Base-by-base conservation (phyloP, 2,888 invertebrate species). In the Tenthredo distinguenda region DNA sequence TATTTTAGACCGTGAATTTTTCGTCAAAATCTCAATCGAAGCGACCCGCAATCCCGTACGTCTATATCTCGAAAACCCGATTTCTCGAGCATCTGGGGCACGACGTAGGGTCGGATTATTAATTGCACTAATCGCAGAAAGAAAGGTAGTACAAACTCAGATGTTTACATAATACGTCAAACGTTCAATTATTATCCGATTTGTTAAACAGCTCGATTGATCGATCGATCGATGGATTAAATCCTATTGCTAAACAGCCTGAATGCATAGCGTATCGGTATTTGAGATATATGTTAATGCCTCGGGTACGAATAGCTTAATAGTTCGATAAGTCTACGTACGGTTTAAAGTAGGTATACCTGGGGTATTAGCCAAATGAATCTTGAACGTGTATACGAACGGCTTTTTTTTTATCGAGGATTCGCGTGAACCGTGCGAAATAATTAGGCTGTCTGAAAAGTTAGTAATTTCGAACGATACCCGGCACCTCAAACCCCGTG, bases 381-480 rank as follows among this genome's bases (percentile, higher is more conserved):
- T 40, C 15, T 71, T 71, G 40, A 3, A 71, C n/a, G 71, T 71
- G 71, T 43, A 12, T 43, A 12, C 3, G 43, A 43, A 43, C 12
- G 10, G 9, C 9, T 12, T 12, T n/a, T 6, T 9, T 71, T 72
- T 72, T 72, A 72, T 43, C n/a, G 21, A 72, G 43, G 21, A 43
- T 72, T 72, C 40, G 72, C 72, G 72, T 43, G 72, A 72, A 72
- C 43, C 18, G 0, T 72, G 40, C 18, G 10, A 21, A 43, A 72
- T 68, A 34, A 72, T 72, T 72, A 72, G 2, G 21, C 21, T 43
- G 6, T 72, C n/a, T 72, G 18, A 21, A 72, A 72, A 72, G 72
- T 72, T 72, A 72, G 26, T 18, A 10, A 21, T 72, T 72, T 21
- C 72, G 43, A 72, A 72, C 72, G 72, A 72, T 43, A 43, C 72